phyloP scores from a whole-genome alignment of 53 echinoderm and acorn worm species.

The Echinarachnius parma region DNA sequence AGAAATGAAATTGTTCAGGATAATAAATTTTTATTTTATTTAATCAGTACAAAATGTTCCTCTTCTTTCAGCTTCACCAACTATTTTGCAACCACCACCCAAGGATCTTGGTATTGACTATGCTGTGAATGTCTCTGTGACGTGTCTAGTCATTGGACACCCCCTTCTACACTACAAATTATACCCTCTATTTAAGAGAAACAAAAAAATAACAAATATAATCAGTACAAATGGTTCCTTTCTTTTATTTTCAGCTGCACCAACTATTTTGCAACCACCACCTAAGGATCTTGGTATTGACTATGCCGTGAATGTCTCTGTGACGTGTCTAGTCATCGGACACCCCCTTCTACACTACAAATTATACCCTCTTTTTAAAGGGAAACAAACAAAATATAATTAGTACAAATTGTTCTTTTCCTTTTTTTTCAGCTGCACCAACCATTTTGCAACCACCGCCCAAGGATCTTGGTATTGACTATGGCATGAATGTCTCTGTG shows the following conservation, averaged over 20 bases:
- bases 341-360: conserved; percentile 69
- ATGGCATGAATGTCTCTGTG: conserved; percentile 78
- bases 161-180: too few species aligned
- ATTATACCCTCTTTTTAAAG: too few species aligned
- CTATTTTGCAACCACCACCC: conserved; percentile 59
- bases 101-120: conserved; percentile 63
- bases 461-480: conserved; percentile 60
- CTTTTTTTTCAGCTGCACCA: conserved; percentile 63
- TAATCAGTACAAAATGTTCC: too few species aligned
- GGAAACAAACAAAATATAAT: too few species aligned
- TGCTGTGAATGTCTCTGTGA: conserved; percentile 78
- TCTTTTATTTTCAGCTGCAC: conserved; percentile 56
- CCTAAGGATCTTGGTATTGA: conserved; percentile 60
- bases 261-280: conserved; percentile 61
- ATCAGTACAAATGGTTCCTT: too few species aligned
- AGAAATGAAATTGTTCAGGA: too few species aligned
- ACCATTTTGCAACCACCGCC: conserved; percentile 60
- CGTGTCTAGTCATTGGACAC: conserved; percentile 73
- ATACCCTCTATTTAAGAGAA: too few species aligned
- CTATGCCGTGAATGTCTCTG: conserved; percentile 75
- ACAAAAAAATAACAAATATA: too few species aligned
- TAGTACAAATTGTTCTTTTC: too few species aligned
- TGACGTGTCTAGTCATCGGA: conserved; percentile 78
- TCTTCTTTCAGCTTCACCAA: conserved; percentile 64
- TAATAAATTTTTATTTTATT: too few species aligned